Conservation (phyloP, 1,140 invertebrate genomes). For the Octopus bimaculoides region DNA sequence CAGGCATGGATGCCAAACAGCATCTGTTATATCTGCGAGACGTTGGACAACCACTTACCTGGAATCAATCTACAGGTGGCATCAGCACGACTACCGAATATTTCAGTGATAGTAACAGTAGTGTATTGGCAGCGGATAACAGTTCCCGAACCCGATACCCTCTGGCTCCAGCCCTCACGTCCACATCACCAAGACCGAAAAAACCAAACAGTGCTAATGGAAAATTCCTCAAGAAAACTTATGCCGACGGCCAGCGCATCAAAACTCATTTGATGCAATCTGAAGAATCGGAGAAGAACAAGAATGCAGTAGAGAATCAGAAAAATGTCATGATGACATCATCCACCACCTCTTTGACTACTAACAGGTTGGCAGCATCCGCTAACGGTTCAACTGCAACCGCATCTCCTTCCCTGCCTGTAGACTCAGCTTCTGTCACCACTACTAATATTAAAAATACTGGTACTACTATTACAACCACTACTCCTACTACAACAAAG, state of each 20-base stretch:
- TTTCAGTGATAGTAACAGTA: too few species aligned
- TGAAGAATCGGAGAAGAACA: not conserved
- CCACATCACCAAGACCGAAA: slow-evolving; percentile 15
- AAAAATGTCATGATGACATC: not conserved
- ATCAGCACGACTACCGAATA: too few species aligned
- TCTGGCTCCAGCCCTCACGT: slow-evolving; percentile 7
- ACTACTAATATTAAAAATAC: slow-evolving; percentile 3
- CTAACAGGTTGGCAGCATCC: slow-evolving; percentile 12
- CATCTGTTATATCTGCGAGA: not conserved
- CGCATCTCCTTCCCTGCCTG: slow-evolving; percentile 10
- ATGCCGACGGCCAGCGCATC: slow-evolving; percentile 18
- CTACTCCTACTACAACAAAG: not conserved
- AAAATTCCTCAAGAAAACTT: slow-evolving; percentile 14
- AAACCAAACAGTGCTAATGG: slow-evolving; percentile 25
- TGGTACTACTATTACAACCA: not conserved
- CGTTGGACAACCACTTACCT: not conserved
- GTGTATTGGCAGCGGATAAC: too few species aligned
- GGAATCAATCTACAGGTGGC: too few species aligned
- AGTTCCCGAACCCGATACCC: too few species aligned
- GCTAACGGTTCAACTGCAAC: slow-evolving; percentile 13
- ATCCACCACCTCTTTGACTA: slow-evolving; percentile 23
- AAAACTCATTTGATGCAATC: not conserved
- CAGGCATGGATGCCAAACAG: not conserved
- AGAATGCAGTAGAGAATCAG: not conserved
- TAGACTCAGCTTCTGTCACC: slow-evolving; percentile 20